Evolutionary conservation across 2,888 invertebrate genomes (phyloP).

Genomic region (Tenodera sinensis): DNA sequence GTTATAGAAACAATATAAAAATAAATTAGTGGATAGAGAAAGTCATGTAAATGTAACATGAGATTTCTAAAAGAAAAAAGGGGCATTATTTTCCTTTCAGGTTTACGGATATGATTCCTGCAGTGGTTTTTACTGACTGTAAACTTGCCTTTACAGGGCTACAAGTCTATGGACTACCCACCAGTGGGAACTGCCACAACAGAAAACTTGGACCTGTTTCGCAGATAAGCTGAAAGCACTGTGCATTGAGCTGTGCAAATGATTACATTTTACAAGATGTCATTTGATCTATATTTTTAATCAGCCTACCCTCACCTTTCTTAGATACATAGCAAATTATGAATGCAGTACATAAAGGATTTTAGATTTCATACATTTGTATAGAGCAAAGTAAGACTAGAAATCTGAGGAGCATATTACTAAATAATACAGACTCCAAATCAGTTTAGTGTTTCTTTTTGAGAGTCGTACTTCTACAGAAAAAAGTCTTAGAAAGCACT

Average conservation of each 20-base stretch:
- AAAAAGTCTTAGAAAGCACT: neutral
- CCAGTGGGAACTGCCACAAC: neutral
- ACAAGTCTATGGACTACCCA: slow-evolving; percentile 26
- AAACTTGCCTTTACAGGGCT: neutral
- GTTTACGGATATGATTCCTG: neutral
- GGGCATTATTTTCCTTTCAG: neutral
- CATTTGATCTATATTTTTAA: too few relatives aligned
- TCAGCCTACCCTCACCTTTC: too few relatives aligned
- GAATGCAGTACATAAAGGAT: too few relatives aligned
- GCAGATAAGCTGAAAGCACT: neutral
- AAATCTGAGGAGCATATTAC: too few relatives aligned
- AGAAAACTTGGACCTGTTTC: slow-evolving; percentile 19
- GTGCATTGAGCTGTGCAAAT: neutral
- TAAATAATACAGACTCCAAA: neutral
- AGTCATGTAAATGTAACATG: too few relatives aligned
- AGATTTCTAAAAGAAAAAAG: too few relatives aligned
- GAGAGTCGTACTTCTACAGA: neutral
- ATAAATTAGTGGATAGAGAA: too few relatives aligned
- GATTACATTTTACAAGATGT: neutral
- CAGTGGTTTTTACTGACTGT: neutral
- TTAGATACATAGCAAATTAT: too few relatives aligned
- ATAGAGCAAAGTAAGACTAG: too few relatives aligned
- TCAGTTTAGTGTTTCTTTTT: neutral
- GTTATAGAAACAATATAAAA: too few relatives aligned
- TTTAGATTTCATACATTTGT: too few relatives aligned